These are phyloP conservation scores for Acleris holmiana DNA, from an alignment of 2,888 invertebrate genomes.

Conservation along the genomic window DNA sequence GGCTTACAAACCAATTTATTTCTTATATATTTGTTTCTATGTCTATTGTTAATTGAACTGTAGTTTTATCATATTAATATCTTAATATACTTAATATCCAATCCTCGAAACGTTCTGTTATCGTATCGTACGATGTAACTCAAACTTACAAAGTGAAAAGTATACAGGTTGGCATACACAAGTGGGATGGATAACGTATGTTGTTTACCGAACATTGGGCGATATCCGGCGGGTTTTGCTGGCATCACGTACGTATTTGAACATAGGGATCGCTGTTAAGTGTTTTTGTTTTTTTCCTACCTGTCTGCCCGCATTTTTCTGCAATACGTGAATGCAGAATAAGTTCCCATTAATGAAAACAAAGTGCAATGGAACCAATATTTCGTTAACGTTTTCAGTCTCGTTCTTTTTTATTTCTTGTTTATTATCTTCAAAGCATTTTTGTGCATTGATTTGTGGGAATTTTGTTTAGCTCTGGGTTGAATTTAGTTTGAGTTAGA, in stretches of 20 bases:
- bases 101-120: background rate
- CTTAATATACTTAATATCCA: no score
- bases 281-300: constrained; percentile 33
- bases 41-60: no score
- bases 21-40: no score
- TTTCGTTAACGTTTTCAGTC: background rate
- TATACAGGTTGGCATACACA: constrained; percentile 36
- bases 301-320: constrained; percentile 20
- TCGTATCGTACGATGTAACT: constrained; percentile 9
- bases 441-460: no score
- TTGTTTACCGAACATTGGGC: constrained; percentile 36
- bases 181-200: constrained; percentile 34
- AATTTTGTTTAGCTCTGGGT: no score
- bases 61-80: no score
- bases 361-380: background rate
- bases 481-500: no score
- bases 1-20: no score
- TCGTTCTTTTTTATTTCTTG: no score
- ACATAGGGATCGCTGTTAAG: constrained; percentile 28
- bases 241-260: constrained; percentile 36
- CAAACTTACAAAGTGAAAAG: constrained; percentile 27
- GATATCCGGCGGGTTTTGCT: constrained; percentile 32
- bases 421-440: no score
- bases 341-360: background rate
- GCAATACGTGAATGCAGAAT: background rate